Evolutionary conservation across 1,140 invertebrate genomes (phyloP), one percentile per base, ranked within the genome.

Genomic region (Pachyrhynchus sulphureomaculatus): DNA sequence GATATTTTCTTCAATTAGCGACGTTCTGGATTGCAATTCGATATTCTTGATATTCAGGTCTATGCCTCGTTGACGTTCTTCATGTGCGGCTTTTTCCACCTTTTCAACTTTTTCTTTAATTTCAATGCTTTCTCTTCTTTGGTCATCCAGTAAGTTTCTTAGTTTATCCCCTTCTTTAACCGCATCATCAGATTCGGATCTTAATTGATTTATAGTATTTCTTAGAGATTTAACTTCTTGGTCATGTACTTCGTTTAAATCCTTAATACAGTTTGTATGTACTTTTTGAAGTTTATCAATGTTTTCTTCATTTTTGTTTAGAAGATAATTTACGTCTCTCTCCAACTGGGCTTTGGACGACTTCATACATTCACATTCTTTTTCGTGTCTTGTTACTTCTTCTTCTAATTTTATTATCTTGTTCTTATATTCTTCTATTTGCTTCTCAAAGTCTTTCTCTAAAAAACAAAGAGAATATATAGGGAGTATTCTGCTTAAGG

Each of bases 241-340:
- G 12, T 67, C 64, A 18, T 68, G 60, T 26, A 58, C 49, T 9
- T 55, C 52, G 17, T 58, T 60, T 9, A 69, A 15, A 9, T 65
- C 62, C 17, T 60, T 45, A 21, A 67, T 23, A 29, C 59, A 41
- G 15, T 72, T 62, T 10, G 55, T 61, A 32, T 69, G 64, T 4
- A 66, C 62, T 51, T 59, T 56, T 53, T 72, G 68, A 13, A 72
- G 56, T 41, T 68, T 61, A 18, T 61, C 56, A 8, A 72, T 61
- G 34, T 66, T 67, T 4, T 65, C 63, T 26, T 62, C 62, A 49
- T 69, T 68, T 44, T 61, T 59, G 12, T 60, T 59, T 12, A 61
- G 20, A 2, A 70, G 41, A 42, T 72, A 66, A 39, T 68, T 67
- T 8, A 65, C 60, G 8, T 72, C 65, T 21, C 58, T 44, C 5